A percentile compares a stretch with the other conserved stretches of the same genome.
These are phyloP conservation scores for Hirtodrosophila cameraria DNA, from an alignment of 2,888 invertebrate species.

Conservation along the genomic window DNA sequence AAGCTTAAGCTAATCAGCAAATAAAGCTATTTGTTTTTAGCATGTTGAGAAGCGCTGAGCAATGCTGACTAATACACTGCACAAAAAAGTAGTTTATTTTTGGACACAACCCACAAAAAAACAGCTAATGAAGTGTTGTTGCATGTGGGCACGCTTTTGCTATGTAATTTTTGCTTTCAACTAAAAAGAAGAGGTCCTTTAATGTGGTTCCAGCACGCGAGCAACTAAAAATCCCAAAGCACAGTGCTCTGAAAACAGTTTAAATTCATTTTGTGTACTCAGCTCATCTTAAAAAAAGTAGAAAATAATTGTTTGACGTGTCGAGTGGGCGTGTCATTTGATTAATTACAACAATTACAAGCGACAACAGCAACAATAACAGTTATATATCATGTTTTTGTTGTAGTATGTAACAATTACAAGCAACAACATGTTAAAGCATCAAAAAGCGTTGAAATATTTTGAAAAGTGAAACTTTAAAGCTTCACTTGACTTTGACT, in stretches of 20 bases:
- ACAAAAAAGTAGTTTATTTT: conserved; percentile 23
- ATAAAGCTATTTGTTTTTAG: background rate
- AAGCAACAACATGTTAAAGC: background rate
- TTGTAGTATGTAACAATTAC: conserved; percentile 34
- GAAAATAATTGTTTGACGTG: conserved; percentile 18
- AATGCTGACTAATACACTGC: background rate
- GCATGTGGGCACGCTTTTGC: background rate
- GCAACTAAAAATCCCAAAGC: background rate
- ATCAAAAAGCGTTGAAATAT: conserved; percentile 29
- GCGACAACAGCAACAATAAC: conserved; percentile 20
- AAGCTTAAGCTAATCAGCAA: no score
- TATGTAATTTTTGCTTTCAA: no score
- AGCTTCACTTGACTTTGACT: conserved; percentile 45
- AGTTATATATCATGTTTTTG: conserved; percentile 5
- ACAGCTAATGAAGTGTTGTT: conserved; percentile 20
- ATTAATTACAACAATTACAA: conserved; percentile 52
- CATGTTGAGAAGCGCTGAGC: background rate
- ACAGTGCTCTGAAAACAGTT: conserved; percentile 5
- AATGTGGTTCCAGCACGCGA: conserved; percentile 56
- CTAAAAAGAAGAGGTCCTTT: conserved; percentile 34
- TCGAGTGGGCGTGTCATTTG: conserved; percentile 35
- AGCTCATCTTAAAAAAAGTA: conserved; percentile 5
- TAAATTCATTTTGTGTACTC: conserved; percentile 4
- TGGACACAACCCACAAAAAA: conserved; percentile 2
- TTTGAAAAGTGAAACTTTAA: conserved; percentile 54